These are phyloP conservation scores for Pterophyllum scalare DNA, from an alignment of 2,113 vertebrate genomes.

Conservation along the genomic window DNA sequence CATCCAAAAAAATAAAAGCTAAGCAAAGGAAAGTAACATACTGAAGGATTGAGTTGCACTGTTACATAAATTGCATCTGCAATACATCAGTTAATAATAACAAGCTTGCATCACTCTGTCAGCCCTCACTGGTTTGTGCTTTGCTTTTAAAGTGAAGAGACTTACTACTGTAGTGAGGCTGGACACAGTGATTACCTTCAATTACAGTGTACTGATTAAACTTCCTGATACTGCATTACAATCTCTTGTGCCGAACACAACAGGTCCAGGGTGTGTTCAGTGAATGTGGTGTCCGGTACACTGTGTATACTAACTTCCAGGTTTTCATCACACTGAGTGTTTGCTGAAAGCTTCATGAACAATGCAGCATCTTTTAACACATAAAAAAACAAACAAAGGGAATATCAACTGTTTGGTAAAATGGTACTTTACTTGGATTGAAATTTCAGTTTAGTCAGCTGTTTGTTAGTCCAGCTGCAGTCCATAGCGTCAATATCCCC, in stretches of 20 bases:
- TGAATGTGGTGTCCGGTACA: background rate
- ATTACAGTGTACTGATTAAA: background rate
- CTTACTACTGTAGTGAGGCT: background rate
- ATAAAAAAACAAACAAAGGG: background rate
- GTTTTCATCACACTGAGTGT: background rate
- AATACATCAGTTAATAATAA: background rate
- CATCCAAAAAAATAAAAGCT: background rate
- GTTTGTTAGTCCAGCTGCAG: constrained; percentile 87
- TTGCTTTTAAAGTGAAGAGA: background rate
- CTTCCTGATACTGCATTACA: constrained; percentile 6
- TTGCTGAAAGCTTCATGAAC: background rate
- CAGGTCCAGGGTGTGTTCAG: constrained; percentile 19
- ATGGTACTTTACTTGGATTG: constrained; percentile 63
- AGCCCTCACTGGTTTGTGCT: background rate
- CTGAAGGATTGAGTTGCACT: background rate
- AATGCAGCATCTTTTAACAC: background rate
- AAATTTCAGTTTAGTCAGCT: constrained; percentile 75
- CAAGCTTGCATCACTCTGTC: background rate
- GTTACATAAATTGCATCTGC: background rate
- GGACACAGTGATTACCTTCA: background rate
- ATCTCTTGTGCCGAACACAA: background rate
- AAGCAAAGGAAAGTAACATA: background rate
- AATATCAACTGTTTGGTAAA: background rate
- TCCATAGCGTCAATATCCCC: constrained; percentile 87
- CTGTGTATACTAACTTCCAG: background rate